Evolutionary conservation across 2,888 invertebrate species (phyloP).

Genomic region (Itoplectis maculator): DNA sequence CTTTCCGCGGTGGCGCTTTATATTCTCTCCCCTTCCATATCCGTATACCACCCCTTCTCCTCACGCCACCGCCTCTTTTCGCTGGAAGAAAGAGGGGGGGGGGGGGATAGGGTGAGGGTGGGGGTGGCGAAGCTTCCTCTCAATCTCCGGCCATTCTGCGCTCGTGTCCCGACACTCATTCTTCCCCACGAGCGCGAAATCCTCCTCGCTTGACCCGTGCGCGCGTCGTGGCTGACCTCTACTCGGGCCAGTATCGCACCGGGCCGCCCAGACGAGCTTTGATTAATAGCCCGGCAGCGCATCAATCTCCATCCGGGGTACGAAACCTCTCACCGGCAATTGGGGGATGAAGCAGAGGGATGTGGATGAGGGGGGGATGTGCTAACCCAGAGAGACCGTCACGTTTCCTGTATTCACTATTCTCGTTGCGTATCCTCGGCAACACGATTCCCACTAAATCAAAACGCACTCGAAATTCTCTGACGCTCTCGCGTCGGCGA

Average conservation of each 20-base stretch:
- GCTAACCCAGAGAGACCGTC: slow-evolving; percentile 15
- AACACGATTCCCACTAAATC: slow-evolving; percentile 30
- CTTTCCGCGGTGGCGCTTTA: slow-evolving; percentile 65
- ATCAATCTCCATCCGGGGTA: slow-evolving; percentile 79
- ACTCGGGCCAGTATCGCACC: neutral
- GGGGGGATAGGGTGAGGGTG: too few species aligned
- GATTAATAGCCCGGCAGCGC: slow-evolving; percentile 77
- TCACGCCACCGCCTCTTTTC: too few species aligned
- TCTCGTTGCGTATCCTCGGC: slow-evolving; percentile 12
- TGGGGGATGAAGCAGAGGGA: slow-evolving; percentile 11
- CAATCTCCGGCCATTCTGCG: slow-evolving; percentile 6
- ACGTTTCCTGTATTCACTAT: slow-evolving; percentile 50
- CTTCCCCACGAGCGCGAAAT: slow-evolving; percentile 3
- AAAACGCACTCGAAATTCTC: slow-evolving; percentile 46
- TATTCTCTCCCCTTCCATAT: slow-evolving; percentile 8
- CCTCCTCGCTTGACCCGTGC: slow-evolving; percentile 35
- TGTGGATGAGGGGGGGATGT: neutral
- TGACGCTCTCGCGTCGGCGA: neutral
- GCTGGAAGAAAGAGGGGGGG: too few species aligned
- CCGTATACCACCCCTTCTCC: neutral
- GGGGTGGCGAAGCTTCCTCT: slow-evolving; percentile 20
- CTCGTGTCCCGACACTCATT: neutral
- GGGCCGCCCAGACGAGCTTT: slow-evolving; percentile 70
- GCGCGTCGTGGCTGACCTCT: slow-evolving; percentile 21
- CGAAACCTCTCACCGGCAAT: slow-evolving; percentile 69